These are phyloP conservation scores for Agrypnia vestita DNA, from an alignment of 1,140 invertebrate species.

Conservation along the genomic window DNA sequence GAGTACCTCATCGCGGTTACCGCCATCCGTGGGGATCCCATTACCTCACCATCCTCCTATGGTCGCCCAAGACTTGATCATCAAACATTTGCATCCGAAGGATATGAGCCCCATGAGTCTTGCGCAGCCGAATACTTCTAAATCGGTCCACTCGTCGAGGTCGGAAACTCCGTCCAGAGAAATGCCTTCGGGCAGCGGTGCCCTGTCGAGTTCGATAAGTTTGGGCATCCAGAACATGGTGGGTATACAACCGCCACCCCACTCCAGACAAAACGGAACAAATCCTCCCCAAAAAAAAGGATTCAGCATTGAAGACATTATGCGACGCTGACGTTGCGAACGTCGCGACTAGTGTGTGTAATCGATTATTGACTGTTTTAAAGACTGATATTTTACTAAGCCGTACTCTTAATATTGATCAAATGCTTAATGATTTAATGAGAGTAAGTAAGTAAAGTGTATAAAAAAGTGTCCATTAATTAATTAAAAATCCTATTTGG, in stretches of 20 bases:
- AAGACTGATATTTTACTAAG: slow-evolving; percentile 51
- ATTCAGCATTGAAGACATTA: slow-evolving; percentile 84
- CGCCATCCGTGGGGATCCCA: slow-evolving; percentile 64
- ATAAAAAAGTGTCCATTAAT: too few species aligned
- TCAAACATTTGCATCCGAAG: slow-evolving; percentile 70
- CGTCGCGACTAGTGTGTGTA: slow-evolving; percentile 24
- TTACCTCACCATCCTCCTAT: slow-evolving; percentile 67
- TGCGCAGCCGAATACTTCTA: slow-evolving; percentile 24
- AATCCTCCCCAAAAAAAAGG: slow-evolving; percentile 75
- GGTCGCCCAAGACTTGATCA: slow-evolving; percentile 71
- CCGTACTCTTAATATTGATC: background rate
- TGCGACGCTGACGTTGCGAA: slow-evolving; percentile 74
- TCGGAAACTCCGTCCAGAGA: slow-evolving; percentile 36
- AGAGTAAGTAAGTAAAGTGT: too few species aligned
- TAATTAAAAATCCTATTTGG: too few species aligned
- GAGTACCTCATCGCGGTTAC: slow-evolving; percentile 55
- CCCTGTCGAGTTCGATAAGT: slow-evolving; percentile 60
- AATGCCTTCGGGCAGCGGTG: slow-evolving; percentile 45
- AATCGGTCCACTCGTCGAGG: slow-evolving; percentile 28
- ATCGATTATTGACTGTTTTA: slow-evolving; percentile 48
- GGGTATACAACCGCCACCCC: slow-evolving; percentile 70
- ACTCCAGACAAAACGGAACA: slow-evolving; percentile 71
- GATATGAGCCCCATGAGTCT: slow-evolving; percentile 28
- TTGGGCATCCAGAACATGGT: slow-evolving; percentile 71
- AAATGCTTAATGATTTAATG: background rate